These are phyloP conservation scores for Chelonus formosanus DNA, from an alignment of 2,888 invertebrate genomes.

Conservation along the genomic window DNA sequence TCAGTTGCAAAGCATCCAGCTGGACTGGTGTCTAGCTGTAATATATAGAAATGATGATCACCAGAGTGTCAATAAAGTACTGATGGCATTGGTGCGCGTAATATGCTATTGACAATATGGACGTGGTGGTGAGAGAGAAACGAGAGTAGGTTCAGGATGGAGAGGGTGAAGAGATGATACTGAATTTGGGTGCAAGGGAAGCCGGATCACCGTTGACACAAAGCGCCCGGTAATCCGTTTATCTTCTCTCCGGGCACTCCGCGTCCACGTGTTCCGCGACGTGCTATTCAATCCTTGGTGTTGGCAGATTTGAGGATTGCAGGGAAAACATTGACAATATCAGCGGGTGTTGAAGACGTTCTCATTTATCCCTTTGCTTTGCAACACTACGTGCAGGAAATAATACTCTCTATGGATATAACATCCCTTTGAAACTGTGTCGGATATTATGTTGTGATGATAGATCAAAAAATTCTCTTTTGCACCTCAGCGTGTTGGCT, in stretches of 20 bases:
- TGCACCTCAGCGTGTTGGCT: too few relatives aligned
- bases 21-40: constrained; percentile 16
- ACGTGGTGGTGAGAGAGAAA: constrained; percentile 28
- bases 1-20: constrained; percentile 47
- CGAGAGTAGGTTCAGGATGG: constrained; percentile 35
- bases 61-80: too few relatives aligned
- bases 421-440: background rate
- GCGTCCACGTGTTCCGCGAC: constrained; percentile 43
- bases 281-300: constrained; percentile 22
- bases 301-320: constrained; percentile 10
- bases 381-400: background rate
- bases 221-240: constrained; percentile 65
- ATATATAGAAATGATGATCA: constrained; percentile 40
- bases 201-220: constrained; percentile 64
- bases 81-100: constrained; percentile 58
- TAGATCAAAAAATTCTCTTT: too few relatives aligned
- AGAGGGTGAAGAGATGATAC: constrained; percentile 30
- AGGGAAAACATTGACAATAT: constrained; percentile 8
- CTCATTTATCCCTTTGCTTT: constrained; percentile 7
- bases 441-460: background rate
- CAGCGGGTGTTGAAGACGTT: constrained; percentile 17
- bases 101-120: constrained; percentile 59
- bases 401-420: background rate
- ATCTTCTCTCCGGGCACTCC: constrained; percentile 61
- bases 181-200: constrained; percentile 59